These are phyloP conservation scores for Albula glossodonta DNA, from an alignment of 2,113 vertebrate genomes.

Conservation along the genomic window DNA sequence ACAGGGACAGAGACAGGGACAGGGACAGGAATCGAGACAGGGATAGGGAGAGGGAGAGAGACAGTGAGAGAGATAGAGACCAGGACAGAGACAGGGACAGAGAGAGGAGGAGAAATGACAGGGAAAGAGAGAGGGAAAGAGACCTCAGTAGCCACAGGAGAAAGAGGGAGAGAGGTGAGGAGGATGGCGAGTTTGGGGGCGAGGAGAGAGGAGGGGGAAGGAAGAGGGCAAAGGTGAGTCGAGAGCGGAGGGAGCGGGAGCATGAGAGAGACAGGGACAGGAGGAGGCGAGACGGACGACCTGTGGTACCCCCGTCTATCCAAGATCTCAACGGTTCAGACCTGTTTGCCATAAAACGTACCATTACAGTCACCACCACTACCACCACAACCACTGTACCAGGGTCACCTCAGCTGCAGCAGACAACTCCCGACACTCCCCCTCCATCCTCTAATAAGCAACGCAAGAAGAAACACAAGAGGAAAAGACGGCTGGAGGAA, in stretches of 20 bases:
- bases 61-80: conserved; percentile 45
- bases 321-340: conserved; percentile 91
- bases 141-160: conserved; percentile 54
- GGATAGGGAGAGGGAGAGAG: conserved; percentile 57
- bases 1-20: conserved; percentile 26
- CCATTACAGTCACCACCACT: conserved; percentile 83
- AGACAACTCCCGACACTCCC: conserved; percentile 59
- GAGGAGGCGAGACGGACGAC: conserved; percentile 66
- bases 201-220: conserved; percentile 58
- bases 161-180: conserved; percentile 55
- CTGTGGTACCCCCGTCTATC: conserved; percentile 87
- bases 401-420: conserved; percentile 64
- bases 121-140: conserved; percentile 53
- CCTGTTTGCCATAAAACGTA: conserved; percentile 90
- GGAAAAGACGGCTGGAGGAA: conserved; percentile 56
- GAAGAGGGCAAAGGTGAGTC: conserved; percentile 33
- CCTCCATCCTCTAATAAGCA: conserved; percentile 65
- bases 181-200: conserved; percentile 52
- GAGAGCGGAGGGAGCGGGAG: conserved; percentile 46
- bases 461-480: conserved; percentile 70
- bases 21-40: conserved; percentile 20
- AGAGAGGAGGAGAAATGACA: conserved; percentile 35
- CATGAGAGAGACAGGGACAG: conserved; percentile 63
- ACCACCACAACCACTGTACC: conserved; percentile 66
- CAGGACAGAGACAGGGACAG: conserved; percentile 52